Evolutionary conservation across 2,113 vertebrate genomes (phyloP).

Genomic region (Corythornis vintsioides): DNA sequence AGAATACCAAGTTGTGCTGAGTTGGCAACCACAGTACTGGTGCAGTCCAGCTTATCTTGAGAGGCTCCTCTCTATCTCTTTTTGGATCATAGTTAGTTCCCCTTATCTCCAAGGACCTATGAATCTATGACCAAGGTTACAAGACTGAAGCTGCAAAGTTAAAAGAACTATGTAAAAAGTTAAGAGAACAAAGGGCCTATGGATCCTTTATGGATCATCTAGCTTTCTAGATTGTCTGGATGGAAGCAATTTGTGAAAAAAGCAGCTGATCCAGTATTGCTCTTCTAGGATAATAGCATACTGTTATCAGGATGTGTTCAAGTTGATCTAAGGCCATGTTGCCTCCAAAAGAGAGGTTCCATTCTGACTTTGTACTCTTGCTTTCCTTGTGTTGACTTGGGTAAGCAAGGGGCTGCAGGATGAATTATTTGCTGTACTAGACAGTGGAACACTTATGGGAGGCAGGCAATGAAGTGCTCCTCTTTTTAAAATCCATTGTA

Average conservation of each 20-base stretch:
- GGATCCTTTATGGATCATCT: not conserved
- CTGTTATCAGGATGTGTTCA: not conserved
- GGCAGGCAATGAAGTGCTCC: not conserved
- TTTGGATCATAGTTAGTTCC: no score
- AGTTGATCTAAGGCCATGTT: not conserved
- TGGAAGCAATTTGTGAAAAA: not conserved
- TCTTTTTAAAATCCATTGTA: not conserved
- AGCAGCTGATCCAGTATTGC: not conserved
- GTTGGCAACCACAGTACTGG: no score
- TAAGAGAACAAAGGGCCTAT: no score
- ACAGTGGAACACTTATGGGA: not conserved
- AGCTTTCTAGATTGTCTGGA: not conserved
- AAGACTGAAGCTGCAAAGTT: no score
- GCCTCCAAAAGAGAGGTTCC: not conserved
- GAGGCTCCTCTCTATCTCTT: no score
- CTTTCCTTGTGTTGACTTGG: not conserved
- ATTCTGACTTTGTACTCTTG: not conserved
- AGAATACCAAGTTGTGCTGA: no score
- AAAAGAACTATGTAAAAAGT: no score
- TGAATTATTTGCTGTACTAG: not conserved
- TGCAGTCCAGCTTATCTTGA: no score
- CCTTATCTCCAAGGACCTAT: no score
- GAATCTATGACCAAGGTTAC: no score
- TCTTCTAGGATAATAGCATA: not conserved
- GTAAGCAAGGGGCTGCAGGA: not conserved